Base-by-base conservation (phyloP, 23 tunicate species). In the Halocynthia aurantium region DNA sequence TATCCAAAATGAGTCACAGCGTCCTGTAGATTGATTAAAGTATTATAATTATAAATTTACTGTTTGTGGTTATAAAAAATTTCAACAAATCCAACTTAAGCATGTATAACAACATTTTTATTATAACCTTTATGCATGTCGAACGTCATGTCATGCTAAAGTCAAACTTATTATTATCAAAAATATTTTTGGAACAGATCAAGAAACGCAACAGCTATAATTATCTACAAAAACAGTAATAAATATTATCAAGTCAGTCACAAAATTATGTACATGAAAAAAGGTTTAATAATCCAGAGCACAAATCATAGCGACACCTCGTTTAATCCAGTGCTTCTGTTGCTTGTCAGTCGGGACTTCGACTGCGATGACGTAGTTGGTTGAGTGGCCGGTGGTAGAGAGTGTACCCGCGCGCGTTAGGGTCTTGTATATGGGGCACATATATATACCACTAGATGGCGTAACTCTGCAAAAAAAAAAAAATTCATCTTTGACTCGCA, bases 371-470 rank as follows among this genome's bases (percentile, higher is more conserved):
- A 96, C 99, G 86, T 89, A 96, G 83, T 96, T 96, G 70, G 99
- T 96, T 67, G 99, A 96, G 71, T 96, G 99, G 51, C 99, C 99
- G 8, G 99, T 94, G 63, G 99, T 94, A 21, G 99, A 94, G 21
- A 94, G 82, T 12, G 99, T 94, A 6, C 99, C 99, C 7, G 99
- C 99, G 44, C 99, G 71, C 52, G 99, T 94, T 5, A 94, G 68
- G 55, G 99, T 94, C 57, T 94, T 94, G 95, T 94, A 94, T 79
- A 94, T 94, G 11, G 99, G 99, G 55, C 99, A 94, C 51, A 77
- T 6, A 80, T 94, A 94, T 12, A 88, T 78, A 11, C 99, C 99
- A 49, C 76, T 67, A 9, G 75, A 76, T 17, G 97, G 97, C 10
- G 75, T 50, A 6, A 67, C 69, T 40, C 97, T 91, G 83, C 19